Conservation (phyloP, 2,113 vertebrate genomes). For the Centropus unirufus region DNA sequence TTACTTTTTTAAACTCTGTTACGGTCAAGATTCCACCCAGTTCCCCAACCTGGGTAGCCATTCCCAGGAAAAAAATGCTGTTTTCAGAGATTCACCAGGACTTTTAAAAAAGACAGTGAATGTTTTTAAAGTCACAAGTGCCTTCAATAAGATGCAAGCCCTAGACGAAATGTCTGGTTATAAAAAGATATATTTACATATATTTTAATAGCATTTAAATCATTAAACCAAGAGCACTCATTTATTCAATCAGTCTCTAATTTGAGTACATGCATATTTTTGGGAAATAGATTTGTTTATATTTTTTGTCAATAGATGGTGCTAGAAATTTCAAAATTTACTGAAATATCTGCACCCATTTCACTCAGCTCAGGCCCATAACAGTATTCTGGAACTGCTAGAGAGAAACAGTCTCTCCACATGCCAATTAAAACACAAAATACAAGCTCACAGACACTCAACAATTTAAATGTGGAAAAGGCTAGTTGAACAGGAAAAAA, state of each 20-base stretch:
- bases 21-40: not conserved
- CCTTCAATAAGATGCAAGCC: not conserved
- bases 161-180: slow-evolving; percentile 32
- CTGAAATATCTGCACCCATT: slow-evolving; percentile 13
- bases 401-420: not conserved
- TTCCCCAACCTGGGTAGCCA: not conserved
- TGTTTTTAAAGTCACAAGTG: not conserved
- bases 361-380: not conserved
- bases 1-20: not conserved
- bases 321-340: slow-evolving; percentile 59
- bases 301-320: slow-evolving; percentile 71
- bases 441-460: not conserved
- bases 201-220: slow-evolving; percentile 64
- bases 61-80: not conserved
- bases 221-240: slow-evolving; percentile 51
- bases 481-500: slow-evolving; percentile 25
- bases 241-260: slow-evolving; percentile 64
- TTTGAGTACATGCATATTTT: slow-evolving; percentile 29
- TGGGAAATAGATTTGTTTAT: slow-evolving; percentile 24
- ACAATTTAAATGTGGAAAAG: slow-evolving; percentile 21
- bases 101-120: not conserved
- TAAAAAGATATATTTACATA: slow-evolving; percentile 64
- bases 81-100: not conserved
- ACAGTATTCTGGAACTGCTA: not conserved
- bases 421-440: slow-evolving; percentile 37